phyloP scores from a whole-genome alignment of 2,113 vertebrate species.

The Suncus etruscus region DNA sequence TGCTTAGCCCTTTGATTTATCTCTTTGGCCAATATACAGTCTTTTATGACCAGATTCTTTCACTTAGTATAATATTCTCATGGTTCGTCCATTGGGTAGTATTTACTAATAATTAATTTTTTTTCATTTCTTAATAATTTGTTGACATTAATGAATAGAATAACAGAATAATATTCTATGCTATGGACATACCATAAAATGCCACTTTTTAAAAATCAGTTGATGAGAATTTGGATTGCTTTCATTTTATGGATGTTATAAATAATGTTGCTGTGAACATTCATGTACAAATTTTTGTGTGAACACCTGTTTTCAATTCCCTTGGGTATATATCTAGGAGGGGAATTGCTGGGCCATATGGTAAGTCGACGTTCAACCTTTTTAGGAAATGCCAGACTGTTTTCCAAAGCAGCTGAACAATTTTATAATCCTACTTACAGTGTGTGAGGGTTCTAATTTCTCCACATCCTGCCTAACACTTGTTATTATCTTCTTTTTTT shows the following conservation, averaged over 20 bases:
- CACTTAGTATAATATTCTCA: slow-evolving; percentile 6
- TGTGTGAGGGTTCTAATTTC: slow-evolving; percentile 20
- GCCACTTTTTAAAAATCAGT: neutral
- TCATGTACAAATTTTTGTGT: slow-evolving; percentile 49
- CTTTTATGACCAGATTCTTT: slow-evolving; percentile 52
- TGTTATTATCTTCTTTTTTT: slow-evolving; percentile 52
- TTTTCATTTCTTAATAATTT: slow-evolving; percentile 55
- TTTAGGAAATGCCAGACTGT: slow-evolving; percentile 52
- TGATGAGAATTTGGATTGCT: slow-evolving; percentile 47
- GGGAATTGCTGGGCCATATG: slow-evolving; percentile 46
- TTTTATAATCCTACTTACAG: slow-evolving; percentile 21
- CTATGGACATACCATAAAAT: neutral
- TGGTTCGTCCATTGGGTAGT: neutral
- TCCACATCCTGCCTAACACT: neutral
- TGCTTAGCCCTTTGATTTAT: too few relatives aligned
- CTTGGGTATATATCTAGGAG: slow-evolving; percentile 32
- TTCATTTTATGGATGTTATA: slow-evolving; percentile 34
- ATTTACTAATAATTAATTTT: slow-evolving; percentile 20
- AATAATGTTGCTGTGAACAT: slow-evolving; percentile 57
- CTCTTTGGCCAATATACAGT: neutral
- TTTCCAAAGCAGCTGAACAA: slow-evolving; percentile 43
- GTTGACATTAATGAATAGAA: slow-evolving; percentile 6
- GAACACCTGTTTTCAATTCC: slow-evolving; percentile 32
- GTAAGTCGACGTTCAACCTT: slow-evolving; percentile 47
- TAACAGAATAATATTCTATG: slow-evolving; percentile 24